These are phyloP conservation scores for Emydocephalus ijimae DNA, from an alignment of 2,113 vertebrate genomes.

Conservation along the genomic window DNA sequence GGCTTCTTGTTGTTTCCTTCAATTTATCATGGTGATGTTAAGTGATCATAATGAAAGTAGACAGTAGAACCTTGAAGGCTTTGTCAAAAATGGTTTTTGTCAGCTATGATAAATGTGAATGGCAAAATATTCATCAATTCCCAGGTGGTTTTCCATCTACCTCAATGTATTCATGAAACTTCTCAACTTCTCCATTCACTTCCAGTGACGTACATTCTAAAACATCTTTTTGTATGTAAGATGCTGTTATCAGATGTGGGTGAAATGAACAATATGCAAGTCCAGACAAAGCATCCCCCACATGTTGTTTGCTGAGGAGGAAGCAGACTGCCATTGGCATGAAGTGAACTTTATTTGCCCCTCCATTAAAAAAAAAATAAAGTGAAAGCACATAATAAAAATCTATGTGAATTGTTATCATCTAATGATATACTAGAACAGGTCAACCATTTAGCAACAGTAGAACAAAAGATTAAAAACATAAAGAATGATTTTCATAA, in stretches of 20 bases:
- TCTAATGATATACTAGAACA: conserved; percentile 32
- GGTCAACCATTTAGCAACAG: conserved; percentile 17
- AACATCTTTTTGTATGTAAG: conserved; percentile 40
- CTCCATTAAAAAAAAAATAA: conserved; percentile 19
- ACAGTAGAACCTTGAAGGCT: neutral
- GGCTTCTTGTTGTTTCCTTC: neutral
- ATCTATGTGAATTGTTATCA: conserved; percentile 16
- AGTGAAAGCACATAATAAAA: conserved; percentile 35
- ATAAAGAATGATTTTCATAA: neutral
- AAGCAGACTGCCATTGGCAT: conserved; percentile 45
- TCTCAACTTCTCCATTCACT: conserved; percentile 20
- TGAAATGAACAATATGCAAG: conserved; percentile 42
- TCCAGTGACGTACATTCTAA: neutral
- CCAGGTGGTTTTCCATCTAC: neutral
- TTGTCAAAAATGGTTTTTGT: neutral
- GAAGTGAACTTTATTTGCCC: conserved; percentile 50
- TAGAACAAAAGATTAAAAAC: conserved; percentile 14
- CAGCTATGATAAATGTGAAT: neutral
- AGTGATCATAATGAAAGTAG: neutral
- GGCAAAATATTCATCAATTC: conserved; percentile 7
- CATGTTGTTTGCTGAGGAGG: conserved; percentile 42
- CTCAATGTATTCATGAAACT: conserved; percentile 14
- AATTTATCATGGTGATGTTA: neutral
- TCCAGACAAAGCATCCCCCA: conserved; percentile 22
- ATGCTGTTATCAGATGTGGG: conserved; percentile 36